Percentiles rank a stretch among this genome's conserved stretches.
Evolutionary conservation across 1,140 invertebrate species (phyloP).

Genomic region (Chionoecetes opilio): DNA sequence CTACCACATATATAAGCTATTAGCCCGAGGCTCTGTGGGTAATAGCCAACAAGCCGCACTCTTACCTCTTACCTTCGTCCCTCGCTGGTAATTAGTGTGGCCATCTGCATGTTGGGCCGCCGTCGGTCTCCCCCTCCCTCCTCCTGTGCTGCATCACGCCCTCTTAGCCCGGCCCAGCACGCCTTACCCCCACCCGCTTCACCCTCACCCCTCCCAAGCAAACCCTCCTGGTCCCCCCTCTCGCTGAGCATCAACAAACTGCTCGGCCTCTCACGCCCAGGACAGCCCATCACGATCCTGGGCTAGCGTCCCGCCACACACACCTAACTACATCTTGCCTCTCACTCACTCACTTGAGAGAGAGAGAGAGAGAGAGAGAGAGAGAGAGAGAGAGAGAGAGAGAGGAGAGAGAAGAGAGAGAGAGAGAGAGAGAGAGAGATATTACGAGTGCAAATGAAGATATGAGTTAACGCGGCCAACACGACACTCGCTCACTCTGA

Average conservation of each 20-base stretch:
- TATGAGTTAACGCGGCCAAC: conserved; percentile 7
- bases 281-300: neutral
- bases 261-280: neutral
- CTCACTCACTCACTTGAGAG: no score
- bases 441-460: conserved; percentile 20
- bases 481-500: neutral
- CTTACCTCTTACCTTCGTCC: conserved; percentile 27
- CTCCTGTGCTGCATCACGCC: neutral
- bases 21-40: neutral
- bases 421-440: no score
- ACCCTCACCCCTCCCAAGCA: neutral
- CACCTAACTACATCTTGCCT: neutral
- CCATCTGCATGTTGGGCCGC: conserved; percentile 23
- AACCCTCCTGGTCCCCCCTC: neutral
- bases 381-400: no score
- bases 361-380: no score
- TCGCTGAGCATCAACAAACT: neutral
- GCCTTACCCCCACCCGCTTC: neutral
- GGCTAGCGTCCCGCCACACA: neutral
- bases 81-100: conserved; percentile 16
- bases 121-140: neutral
- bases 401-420: no score
- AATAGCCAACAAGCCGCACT: neutral
- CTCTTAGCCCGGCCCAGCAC: neutral
- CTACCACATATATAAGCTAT: neutral